A percentile compares a stretch with the other conserved stretches of the same genome.
These are phyloP conservation scores for Mythimna albipuncta DNA, from an alignment of 2,888 invertebrate genomes.

Conservation along the genomic window DNA sequence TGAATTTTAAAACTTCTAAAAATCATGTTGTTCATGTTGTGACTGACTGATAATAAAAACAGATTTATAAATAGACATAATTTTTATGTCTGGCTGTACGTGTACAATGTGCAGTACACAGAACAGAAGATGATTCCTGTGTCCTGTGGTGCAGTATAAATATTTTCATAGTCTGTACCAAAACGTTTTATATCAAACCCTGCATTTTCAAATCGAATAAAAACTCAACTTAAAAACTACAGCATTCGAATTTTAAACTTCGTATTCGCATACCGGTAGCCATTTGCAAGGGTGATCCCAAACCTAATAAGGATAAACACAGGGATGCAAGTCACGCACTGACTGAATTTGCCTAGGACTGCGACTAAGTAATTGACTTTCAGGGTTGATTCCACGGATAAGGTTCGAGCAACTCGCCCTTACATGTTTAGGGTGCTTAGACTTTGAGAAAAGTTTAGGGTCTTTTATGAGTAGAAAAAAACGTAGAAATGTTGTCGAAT, in stretches of 20 bases:
- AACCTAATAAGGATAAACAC: slow-evolving; percentile 68
- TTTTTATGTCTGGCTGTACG: background rate
- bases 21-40: background rate
- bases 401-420: slow-evolving; percentile 35
- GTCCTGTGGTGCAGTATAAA: background rate
- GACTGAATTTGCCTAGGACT: slow-evolving; percentile 69
- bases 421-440: slow-evolving; percentile 26
- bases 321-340: slow-evolving; percentile 69
- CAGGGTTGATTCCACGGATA: slow-evolving; percentile 52
- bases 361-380: slow-evolving; percentile 67
- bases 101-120: background rate
- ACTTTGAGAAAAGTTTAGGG: slow-evolving; percentile 1
- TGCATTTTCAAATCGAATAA: slow-evolving; percentile 13
- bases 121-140: too few relatives aligned
- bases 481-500: background rate
- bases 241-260: slow-evolving; percentile 43
- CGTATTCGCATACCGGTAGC: slow-evolving; percentile 42
- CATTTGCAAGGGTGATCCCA: slow-evolving; percentile 64
- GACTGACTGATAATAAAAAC: background rate
- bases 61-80: background rate
- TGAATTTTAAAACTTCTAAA: background rate
- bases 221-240: slow-evolving; percentile 9
- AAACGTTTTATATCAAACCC: background rate
- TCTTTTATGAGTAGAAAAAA: background rate
- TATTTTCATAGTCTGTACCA: background rate